phyloP scores from a whole-genome alignment of 2,888 invertebrate species.

The Caenorhabditis sp. region DNA sequence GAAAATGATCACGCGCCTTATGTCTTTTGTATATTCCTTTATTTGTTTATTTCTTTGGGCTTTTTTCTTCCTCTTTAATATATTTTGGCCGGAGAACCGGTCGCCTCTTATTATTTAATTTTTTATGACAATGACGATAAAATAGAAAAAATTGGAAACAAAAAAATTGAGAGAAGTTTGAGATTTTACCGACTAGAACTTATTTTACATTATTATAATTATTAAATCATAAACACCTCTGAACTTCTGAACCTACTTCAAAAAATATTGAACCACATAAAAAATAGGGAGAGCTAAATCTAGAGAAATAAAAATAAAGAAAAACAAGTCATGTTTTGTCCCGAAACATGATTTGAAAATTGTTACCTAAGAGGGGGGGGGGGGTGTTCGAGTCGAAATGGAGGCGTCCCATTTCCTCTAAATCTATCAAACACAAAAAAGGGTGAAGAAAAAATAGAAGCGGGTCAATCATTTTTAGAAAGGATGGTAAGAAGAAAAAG shows the following conservation, averaged over 20 bases:
- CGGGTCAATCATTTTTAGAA: neutral
- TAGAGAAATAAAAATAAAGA: neutral
- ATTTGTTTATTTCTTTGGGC: too few species aligned
- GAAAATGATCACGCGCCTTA: too few species aligned
- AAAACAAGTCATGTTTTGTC: neutral
- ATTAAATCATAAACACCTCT: neutral
- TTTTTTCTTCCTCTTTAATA: too few species aligned
- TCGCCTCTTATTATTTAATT: too few species aligned
- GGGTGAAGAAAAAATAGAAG: neutral
- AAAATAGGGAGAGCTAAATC: neutral
- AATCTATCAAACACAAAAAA: neutral
- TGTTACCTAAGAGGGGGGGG: conserved; percentile 23
- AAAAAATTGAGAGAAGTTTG: conserved; percentile 4
- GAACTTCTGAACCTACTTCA: neutral
- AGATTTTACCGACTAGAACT: conserved; percentile 17
- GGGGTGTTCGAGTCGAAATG: neutral
- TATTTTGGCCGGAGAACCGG: too few species aligned
- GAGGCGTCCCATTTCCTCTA: conserved; percentile 37
- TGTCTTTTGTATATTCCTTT: too few species aligned
- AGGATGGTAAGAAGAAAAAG: neutral
- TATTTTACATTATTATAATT: neutral
- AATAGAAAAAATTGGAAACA: neutral
- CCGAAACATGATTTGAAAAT: conserved; percentile 8
- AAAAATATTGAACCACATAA: neutral
- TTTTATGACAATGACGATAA: too few species aligned